phyloP scores from a whole-genome alignment of 2,888 invertebrate species.

The Apoda limacodes region DNA sequence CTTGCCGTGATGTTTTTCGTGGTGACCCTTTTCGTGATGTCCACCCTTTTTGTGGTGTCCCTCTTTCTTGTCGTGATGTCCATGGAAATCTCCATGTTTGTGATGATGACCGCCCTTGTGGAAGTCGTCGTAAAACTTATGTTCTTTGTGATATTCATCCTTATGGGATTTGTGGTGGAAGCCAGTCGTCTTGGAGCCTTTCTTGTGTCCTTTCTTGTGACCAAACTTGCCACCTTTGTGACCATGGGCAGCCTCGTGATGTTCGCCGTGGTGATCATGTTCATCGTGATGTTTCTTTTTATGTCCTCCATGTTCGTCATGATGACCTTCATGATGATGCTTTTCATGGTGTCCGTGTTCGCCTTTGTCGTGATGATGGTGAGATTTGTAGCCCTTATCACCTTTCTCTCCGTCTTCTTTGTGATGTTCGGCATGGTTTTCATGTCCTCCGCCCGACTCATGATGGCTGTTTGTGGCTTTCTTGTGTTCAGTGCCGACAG shows the following conservation, averaged over 20 bases:
- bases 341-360: slow-evolving; percentile 83
- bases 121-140: slow-evolving; percentile 89
- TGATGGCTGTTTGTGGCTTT: slow-evolving; percentile 62
- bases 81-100: slow-evolving; percentile 84
- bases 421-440: slow-evolving; percentile 76
- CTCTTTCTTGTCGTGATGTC: slow-evolving; percentile 81
- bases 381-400: slow-evolving; percentile 81
- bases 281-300: slow-evolving; percentile 86
- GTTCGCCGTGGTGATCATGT: slow-evolving; percentile 79
- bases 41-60: slow-evolving; percentile 86
- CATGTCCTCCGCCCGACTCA: slow-evolving; percentile 77
- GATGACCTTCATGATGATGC: slow-evolving; percentile 81
- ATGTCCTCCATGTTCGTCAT: slow-evolving; percentile 82
- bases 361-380: slow-evolving; percentile 82
- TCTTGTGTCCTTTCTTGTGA: slow-evolving; percentile 87
- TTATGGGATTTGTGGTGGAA: slow-evolving; percentile 89
- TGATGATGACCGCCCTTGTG: slow-evolving; percentile 87
- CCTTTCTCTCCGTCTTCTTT: slow-evolving; percentile 80
- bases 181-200: slow-evolving; percentile 85
- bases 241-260: slow-evolving; percentile 81
- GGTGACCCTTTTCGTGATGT: slow-evolving; percentile 81
- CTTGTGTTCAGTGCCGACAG: slow-evolving; percentile 63
- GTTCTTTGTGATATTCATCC: slow-evolving; percentile 88
- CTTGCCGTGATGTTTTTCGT: slow-evolving; percentile 84
- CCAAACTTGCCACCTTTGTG: slow-evolving; percentile 85